Evolutionary conservation across 2,888 invertebrate genomes (phyloP), one percentile per base, ranked within the genome.

Genomic region (Chalcosyrphus nemorum): DNA sequence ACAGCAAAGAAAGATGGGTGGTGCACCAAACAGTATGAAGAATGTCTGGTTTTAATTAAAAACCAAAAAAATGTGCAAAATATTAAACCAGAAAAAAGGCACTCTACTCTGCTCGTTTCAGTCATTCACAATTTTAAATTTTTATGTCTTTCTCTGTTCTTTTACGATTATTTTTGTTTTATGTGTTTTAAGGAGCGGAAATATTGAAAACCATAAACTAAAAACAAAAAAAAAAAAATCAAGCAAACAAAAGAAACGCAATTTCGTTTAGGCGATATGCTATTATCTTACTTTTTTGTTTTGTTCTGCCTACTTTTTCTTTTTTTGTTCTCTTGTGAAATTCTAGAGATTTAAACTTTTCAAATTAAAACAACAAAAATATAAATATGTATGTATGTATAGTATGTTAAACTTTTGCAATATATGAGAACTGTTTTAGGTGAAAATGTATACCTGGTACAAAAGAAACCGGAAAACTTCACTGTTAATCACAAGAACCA

Each of bases 31-130:
- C 41, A 41, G 17, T 54, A 72, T 45, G 68, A 57, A 13, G 29
- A 71, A 45, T 71, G 61, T 71, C 71, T 71, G 66, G 4, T 77
- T 82, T 82, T 82, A 82, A 82, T 82, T 82, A 82, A 82, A 82
- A 82, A 50, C 24, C 38, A 63, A 15, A 27, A 71, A 81, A 65
- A 76, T 29, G 32, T 45, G 52, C 43, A 71, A 65, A 71, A 71
- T 52, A 43, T 41, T 59, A 43, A 32, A 21, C 41, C 50, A n/a
- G 41, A 57, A 38, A 9, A 56, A 41, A 59, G 65, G 43, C 41
- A 54, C 54, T 63, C 56, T 43, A 57, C 54, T 50, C 56, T 43
- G 65, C 54, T 50, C 41, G 27, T 24, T n/a, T 71, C 57, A 63
- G 41, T 75, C 66, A 47, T 43, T 74, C 35, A 43, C 56, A 72